Evolutionary conservation across 2,888 invertebrate species (phyloP).

Genomic region (Miltochrista miniata): DNA sequence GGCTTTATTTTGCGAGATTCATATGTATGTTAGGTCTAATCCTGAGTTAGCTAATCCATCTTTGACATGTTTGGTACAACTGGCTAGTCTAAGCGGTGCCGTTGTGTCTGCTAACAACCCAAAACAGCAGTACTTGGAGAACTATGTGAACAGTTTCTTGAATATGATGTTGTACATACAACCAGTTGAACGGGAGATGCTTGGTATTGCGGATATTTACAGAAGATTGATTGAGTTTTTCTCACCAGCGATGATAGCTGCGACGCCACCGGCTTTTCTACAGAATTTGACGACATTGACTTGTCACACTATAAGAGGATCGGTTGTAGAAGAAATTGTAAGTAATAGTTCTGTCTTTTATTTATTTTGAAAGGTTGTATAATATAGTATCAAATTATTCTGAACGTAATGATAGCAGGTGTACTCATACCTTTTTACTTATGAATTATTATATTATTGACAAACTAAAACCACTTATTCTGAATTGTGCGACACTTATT

Average conservation of each 20-base stretch:
- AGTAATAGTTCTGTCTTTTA: slow-evolving; percentile 44
- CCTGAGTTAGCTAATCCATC: slow-evolving; percentile 90
- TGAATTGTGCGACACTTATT: too few species aligned
- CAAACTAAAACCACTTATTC: too few species aligned
- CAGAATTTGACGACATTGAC: slow-evolving; percentile 72
- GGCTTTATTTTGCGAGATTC: slow-evolving; percentile 91
- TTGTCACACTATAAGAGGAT: slow-evolving; percentile 71
- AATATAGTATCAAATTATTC: too few species aligned
- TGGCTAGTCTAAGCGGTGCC: slow-evolving; percentile 80
- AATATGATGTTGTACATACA: slow-evolving; percentile 74
- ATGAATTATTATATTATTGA: too few species aligned
- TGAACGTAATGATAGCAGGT: too few species aligned
- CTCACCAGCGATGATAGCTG: slow-evolving; percentile 67
- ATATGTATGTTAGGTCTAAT: slow-evolving; percentile 91
- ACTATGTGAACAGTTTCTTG: slow-evolving; percentile 73
- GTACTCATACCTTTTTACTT: too few species aligned
- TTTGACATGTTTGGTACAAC: slow-evolving; percentile 91
- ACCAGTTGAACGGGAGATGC: slow-evolving; percentile 70
- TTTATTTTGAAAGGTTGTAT: neutral
- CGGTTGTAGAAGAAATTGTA: slow-evolving; percentile 75
- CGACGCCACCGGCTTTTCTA: slow-evolving; percentile 69
- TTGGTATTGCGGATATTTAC: slow-evolving; percentile 76
- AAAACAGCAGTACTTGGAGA: slow-evolving; percentile 74
- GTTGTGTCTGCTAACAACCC: slow-evolving; percentile 62
- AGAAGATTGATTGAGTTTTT: slow-evolving; percentile 75